Evolutionary conservation across 1,140 invertebrate genomes (phyloP), one percentile per base, ranked within the genome.

Genomic region (Lucilia sericata): DNA sequence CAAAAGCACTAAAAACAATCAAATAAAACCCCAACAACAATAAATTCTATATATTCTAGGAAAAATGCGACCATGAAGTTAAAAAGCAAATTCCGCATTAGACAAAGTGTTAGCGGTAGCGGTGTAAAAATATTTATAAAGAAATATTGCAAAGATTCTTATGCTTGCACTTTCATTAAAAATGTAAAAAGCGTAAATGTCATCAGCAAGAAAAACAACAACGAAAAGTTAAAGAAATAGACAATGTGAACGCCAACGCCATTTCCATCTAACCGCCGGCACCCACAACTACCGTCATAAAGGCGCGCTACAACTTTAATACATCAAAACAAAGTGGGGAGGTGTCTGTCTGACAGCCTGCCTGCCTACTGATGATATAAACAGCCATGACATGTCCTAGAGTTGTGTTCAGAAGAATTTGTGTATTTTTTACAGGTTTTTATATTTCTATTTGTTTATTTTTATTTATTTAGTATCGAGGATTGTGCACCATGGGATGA

Each of bases 81-180:
- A n/a, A 55, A 55, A 55, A 55, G 12, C 3, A 55, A 55, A 55
- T 55, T 42, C 42, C 42, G 42, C 42, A 3, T 42, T 42, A 42
- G 42, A 42, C 42, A 42, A 42, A 55, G 51, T 55, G 17, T 9
- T 49, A 12, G 9, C 13, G 49, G 49, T 14, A 49, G 49, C 9
- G 13, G 1, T 55, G 51, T 13, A 55, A 55, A 55, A 8, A 42
- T 42, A 42, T 42, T 8, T 42, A 7, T 42, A 42, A 7, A 55
- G 51, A 55, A 55, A 17, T 7, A 55, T 55, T 55, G 51, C 51
- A 55, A 55, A 1, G 51, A 55, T 55, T 17, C 17, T 55, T 0
- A 30, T 30, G 42, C 30, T 80, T 84, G 81, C 86, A 85, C 86
- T 85, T 86, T 87, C 85, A 86, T 88, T 88, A 87, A 84, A 86